Evolutionary conservation across 2,888 invertebrate genomes (phyloP), one percentile per base, ranked within the genome.

Genomic region (Diabrotica balteata): DNA sequence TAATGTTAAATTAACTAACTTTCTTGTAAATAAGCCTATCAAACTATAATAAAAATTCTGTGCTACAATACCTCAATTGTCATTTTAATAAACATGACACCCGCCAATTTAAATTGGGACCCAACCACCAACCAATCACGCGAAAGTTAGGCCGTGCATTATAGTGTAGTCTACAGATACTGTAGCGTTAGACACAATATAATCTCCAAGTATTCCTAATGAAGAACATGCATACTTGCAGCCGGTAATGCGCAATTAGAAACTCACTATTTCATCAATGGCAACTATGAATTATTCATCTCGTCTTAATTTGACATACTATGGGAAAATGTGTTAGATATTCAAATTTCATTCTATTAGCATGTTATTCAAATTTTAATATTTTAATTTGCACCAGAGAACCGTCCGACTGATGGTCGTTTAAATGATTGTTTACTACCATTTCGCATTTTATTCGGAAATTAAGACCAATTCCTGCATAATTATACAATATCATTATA

Each of bases 161-260:
- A n/a, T n/a, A n/a, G n/a, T n/a, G n/a, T n/a, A n/a, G n/a, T n/a
- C n/a, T n/a, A n/a, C 32, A 32, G 32, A 32, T 43, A n/a, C 43
- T 54, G 8, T 11, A 43, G 8, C 2, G 7, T 10, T 9, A 32
- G 32, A 32, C 32, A 32, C 32, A 32, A 32, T 32, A 32, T 4
- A 32, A 32, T 32, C 32, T 5, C 2, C 4, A 32, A 32, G 32
- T 32, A 4, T 32, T n/a, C 32, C 32, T 32, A 32, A 32, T 32
- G 32, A 32, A 32, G 32, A 32, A 32, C 32, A 32, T 4, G 32
- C 32, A 32, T 32, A 32, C 32, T 4, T 32, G 32, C 32, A 47
- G 47, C 8, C 44, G 11, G 51, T 60, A 51, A 51, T 60, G 60
- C 43, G 60, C 60, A 52, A 61, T 61, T 61, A 61, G 52, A 42